Evolutionary conservation across 2,113 vertebrate genomes (phyloP), one percentile per base, ranked within the genome.

Genomic region (Cryptomyrus ogoouensis): DNA sequence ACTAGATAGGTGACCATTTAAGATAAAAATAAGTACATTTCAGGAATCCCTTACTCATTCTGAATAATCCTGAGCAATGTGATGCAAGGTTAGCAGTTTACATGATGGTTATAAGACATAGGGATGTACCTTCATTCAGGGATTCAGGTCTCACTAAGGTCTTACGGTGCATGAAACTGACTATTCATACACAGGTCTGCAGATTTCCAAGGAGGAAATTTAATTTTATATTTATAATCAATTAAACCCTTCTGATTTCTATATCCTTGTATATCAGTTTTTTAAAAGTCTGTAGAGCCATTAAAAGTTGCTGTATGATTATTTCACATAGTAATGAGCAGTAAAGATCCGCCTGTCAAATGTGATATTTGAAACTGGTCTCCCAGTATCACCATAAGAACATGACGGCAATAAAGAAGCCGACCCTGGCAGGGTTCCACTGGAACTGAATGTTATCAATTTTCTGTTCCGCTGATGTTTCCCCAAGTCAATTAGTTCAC

Each of bases 401-500:
- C 35, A 66, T 90, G 88, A 90, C 90, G 89, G 90, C 88, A 74
- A 13, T 52, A 91, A 89, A 87, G 80, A 53, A 17, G 53, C 50
- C 52, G 6, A 7, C 58, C 49, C 58, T 90, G 88, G 83, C 62
- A 31, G n/a, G 46, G 1, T 10, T 88, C 80, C 90, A 35, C 46
- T 87, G 52, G 49, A 90, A 90, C 24, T 31, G 46, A 90, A 52
- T 70, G 53, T 90, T 77, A 85, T 91, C 44, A 35, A 83, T 70
- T 83, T 50, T 47, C 31, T 83, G n/a, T 87, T 88, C 17, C 5
- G 15, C 42, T 87, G 56, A 15, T 19, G 62, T 52, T 90, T 90
- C 21, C 74, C 90, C 74, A 83, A 50, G 31, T 87, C 88, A 91
- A 89, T 92, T 90, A 91, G 89, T 87, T 89, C 90, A 88, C 77